A percentile compares a stretch with the other conserved stretches of the same genome.
These are phyloP conservation scores for Diorhabda sublineata DNA, from an alignment of 1,140 invertebrate species.

Conservation along the genomic window DNA sequence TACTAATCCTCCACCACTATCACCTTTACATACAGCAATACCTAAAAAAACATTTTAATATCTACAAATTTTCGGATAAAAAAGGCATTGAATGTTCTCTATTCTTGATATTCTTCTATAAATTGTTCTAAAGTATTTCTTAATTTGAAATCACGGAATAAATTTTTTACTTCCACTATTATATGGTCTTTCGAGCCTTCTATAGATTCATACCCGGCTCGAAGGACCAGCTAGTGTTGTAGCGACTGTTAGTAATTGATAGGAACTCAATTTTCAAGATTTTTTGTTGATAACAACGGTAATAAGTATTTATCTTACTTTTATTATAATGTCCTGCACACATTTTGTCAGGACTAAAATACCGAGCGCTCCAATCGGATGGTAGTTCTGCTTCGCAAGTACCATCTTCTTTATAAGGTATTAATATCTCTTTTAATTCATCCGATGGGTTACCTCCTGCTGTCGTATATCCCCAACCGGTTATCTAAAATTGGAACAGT, in stretches of 20 bases:
- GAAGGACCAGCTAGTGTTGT: no score
- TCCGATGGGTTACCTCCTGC: constrained; percentile 23
- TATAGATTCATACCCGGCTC: no score
- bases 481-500: constrained; percentile 23
- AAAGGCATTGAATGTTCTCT: no score
- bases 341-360: constrained; percentile 29
- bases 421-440: constrained; percentile 29
- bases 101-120: no score
- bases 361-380: constrained; percentile 23
- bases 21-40: constrained; percentile 33
- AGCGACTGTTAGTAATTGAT: no score
- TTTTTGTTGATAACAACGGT: no score
- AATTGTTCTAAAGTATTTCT: no score
- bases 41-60: constrained; percentile 14
- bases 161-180: no score
- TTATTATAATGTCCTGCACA: constrained; percentile 34
- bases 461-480: constrained; percentile 35
- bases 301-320: constrained; percentile 22
- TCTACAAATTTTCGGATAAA: no score
- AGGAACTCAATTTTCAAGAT: no score
- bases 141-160: no score
- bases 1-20: constrained; percentile 35
- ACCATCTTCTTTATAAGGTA: constrained; percentile 24
- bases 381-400: constrained; percentile 25
- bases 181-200: no score